Evolutionary conservation across 2,888 invertebrate species (phyloP).

Genomic region (Ceraclea dissimilis): DNA sequence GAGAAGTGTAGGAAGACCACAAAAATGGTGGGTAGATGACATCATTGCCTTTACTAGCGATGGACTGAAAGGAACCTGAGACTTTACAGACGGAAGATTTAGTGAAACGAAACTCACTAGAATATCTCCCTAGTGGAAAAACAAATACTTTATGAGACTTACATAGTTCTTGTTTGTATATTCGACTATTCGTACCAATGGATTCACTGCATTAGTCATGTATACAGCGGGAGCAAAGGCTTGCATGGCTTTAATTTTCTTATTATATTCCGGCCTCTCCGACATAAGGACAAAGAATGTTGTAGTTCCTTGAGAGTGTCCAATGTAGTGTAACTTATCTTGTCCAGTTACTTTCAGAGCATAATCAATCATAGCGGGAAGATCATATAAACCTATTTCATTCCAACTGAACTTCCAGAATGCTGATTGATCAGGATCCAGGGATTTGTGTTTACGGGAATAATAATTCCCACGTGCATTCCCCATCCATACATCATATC

Average conservation of each 20-base stretch:
- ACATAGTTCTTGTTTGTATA: too few species aligned
- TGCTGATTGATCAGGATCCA: conserved; percentile 29
- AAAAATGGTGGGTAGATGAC: too few species aligned
- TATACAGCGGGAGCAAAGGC: conserved; percentile 54
- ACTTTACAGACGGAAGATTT: too few species aligned
- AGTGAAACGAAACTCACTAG: too few species aligned
- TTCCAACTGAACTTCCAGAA: conserved; percentile 60
- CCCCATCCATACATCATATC: conserved; percentile 63
- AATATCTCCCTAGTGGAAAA: too few species aligned
- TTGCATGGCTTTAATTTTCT: conserved; percentile 47
- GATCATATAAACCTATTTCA: conserved; percentile 69
- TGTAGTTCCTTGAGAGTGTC: conserved; percentile 69
- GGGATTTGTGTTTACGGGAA: conserved; percentile 35
- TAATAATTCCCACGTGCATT: conserved; percentile 61
- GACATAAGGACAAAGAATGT: conserved; percentile 51
- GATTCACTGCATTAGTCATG: conserved; percentile 41
- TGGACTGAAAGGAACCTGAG: too few species aligned
- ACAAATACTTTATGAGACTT: too few species aligned
- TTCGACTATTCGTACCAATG: too few species aligned
- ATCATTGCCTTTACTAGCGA: too few species aligned
- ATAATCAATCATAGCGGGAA: conserved; percentile 76
- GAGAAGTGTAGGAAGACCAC: too few species aligned
- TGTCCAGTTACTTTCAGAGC: conserved; percentile 51
- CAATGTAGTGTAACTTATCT: conserved; percentile 62
- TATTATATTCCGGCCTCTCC: conserved; percentile 47